Evolutionary conservation across 2,113 vertebrate species (phyloP).

Genomic region (Micromys minutus): DNA sequence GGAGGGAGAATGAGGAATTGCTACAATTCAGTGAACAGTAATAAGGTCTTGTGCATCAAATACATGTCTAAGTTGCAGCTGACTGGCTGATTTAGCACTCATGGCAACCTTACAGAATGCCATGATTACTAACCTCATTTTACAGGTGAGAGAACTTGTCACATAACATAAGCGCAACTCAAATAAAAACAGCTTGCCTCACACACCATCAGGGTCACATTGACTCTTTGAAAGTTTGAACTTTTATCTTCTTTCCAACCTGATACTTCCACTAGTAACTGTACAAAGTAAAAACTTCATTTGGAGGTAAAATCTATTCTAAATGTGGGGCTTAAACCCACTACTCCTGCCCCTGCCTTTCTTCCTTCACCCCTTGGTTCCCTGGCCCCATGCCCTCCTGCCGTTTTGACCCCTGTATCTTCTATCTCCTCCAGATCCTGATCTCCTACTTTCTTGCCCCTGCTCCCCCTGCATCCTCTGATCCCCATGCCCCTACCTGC

Average conservation of each 20-base stretch:
- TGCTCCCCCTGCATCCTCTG: too few relatives aligned
- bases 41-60: not conserved
- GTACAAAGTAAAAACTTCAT: not conserved
- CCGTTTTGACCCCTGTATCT: not conserved
- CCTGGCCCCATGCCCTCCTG: not conserved
- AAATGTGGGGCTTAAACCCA: not conserved
- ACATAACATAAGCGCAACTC: not conserved
- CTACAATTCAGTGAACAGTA: not conserved
- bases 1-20: too few relatives aligned
- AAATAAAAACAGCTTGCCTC: not conserved
- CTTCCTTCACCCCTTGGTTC: rapidly evolving
- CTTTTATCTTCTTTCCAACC: not conserved
- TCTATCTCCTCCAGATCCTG: not conserved
- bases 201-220: not conserved
- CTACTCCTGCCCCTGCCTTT: not conserved
- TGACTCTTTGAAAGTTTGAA: not conserved
- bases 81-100: not conserved
- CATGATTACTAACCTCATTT: not conserved
- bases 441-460: not conserved
- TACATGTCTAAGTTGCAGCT: not conserved
- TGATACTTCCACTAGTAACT: not conserved
- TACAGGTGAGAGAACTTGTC: not conserved
- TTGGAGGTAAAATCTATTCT: not conserved
- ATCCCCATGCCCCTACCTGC: not conserved
- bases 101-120: not conserved